These are phyloP conservation scores for Cyprinodon variegatus DNA, from an alignment of 2,113 vertebrate genomes.

Conservation along the genomic window DNA sequence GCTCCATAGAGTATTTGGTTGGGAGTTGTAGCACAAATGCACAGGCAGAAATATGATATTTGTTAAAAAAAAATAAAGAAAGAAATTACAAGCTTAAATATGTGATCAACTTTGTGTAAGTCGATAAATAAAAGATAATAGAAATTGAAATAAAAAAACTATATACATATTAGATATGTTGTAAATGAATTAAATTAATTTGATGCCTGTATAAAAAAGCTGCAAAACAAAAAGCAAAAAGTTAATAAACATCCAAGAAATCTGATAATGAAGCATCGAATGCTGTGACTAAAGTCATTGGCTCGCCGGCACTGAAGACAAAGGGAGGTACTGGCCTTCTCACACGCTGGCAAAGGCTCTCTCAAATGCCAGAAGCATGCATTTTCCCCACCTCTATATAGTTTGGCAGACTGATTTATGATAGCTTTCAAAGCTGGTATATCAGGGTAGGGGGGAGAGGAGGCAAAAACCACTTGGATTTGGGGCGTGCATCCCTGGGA, in stretches of 20 bases:
- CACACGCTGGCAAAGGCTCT: constrained; percentile 54
- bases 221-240: constrained; percentile 1
- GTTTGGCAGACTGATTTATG: constrained; percentile 70
- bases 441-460: constrained; percentile 55
- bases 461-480: constrained; percentile 50
- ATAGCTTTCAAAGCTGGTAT: constrained; percentile 61
- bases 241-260: constrained; percentile 23
- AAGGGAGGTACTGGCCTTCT: constrained; percentile 53
- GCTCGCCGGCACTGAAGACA: constrained; percentile 20
- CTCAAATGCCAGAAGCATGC: constrained; percentile 61
- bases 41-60: not conserved
- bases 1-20: not conserved
- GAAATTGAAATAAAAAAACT: constrained; percentile 9
- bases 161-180: not conserved
- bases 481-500: constrained; percentile 44
- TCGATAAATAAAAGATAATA: not conserved
- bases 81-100: no score
- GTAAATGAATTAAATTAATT: not conserved
- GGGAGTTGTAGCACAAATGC: not conserved
- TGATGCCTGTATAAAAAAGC: constrained; percentile 19
- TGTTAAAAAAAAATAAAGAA: no score
- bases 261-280: constrained; percentile 37
- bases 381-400: constrained; percentile 58
- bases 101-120: not conserved
- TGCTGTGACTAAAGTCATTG: constrained; percentile 8